Conservation (phyloP, 2,797 vertebrate species). For the Typhlichthys subterraneus region DNA sequence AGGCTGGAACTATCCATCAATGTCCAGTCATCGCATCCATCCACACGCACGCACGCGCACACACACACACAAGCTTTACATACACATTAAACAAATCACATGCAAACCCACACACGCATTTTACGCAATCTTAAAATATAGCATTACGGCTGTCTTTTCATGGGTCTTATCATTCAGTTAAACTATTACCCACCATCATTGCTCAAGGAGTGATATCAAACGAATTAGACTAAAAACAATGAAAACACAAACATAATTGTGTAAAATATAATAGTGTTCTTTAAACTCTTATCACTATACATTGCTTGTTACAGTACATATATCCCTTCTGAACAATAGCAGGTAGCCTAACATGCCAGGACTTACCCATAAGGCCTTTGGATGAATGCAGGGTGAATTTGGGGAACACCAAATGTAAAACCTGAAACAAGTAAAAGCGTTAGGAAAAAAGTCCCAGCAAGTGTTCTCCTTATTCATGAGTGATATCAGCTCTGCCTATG, state of each 20-base stretch:
- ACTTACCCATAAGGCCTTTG: conserved; percentile 99
- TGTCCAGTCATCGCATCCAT: conserved; percentile 44
- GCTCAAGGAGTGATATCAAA: neutral
- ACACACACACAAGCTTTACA: too few relatives aligned
- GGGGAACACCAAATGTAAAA: conserved; percentile 97
- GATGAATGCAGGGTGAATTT: conserved; percentile 98
- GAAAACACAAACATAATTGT: too few relatives aligned
- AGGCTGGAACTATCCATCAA: conserved; percentile 83
- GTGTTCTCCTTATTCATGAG: neutral
- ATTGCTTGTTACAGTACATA: neutral
- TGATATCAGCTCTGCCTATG: neutral
- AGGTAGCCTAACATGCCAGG: conserved; percentile 23
- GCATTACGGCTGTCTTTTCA: neutral
- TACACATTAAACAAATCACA: too few relatives aligned
- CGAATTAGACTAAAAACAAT: too few relatives aligned
- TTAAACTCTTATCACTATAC: neutral
- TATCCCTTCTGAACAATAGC: conserved; percentile 3
- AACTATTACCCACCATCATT: too few relatives aligned
- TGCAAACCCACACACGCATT: too few relatives aligned
- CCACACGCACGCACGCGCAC: neutral
- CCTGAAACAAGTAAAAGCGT: conserved; percentile 72
- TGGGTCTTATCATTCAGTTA: too few relatives aligned
- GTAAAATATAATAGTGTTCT: too few relatives aligned
- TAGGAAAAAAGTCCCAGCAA: neutral
- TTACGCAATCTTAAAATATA: neutral